Conservation (phyloP, 2,113 vertebrate genomes). For the Empidonax alnorum region DNA sequence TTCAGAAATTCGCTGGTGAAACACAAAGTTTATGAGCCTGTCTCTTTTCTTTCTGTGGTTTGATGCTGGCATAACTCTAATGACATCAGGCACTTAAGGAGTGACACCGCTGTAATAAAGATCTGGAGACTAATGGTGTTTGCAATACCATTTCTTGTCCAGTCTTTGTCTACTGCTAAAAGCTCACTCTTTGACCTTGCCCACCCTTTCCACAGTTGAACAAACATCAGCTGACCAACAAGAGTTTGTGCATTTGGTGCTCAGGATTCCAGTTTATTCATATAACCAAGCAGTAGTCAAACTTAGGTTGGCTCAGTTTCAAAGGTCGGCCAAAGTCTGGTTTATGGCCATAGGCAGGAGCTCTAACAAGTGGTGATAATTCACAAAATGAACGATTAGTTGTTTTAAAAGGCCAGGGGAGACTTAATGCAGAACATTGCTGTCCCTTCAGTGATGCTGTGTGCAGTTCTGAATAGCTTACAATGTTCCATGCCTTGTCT, state of each 20-base stretch:
- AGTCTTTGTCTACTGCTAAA: not conserved
- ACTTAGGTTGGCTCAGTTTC: fast-evolving
- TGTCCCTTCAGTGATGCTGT: not conserved
- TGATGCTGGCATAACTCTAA: not conserved
- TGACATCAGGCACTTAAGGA: not conserved
- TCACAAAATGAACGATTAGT: not conserved
- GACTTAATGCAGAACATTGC: not conserved
- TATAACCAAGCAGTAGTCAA: not conserved
- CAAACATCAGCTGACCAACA: not conserved
- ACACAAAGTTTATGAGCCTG: not conserved
- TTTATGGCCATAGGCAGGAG: not conserved
- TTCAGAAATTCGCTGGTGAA: not conserved
- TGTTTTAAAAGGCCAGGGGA: not conserved
- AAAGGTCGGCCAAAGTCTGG: not conserved
- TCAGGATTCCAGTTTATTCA: not conserved
- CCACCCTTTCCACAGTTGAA: not conserved
- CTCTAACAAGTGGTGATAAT: not conserved
- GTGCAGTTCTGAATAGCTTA: not conserved
- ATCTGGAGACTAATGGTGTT: not conserved
- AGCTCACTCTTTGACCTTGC: not conserved
- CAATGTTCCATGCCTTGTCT: not conserved
- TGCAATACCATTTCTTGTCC: not conserved
- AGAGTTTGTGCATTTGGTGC: not conserved
- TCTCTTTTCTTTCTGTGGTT: not conserved
- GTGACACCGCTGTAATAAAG: not conserved